Base-by-base conservation (phyloP, 2,797 vertebrate species). In the Threskiornis aethiopicus region DNA sequence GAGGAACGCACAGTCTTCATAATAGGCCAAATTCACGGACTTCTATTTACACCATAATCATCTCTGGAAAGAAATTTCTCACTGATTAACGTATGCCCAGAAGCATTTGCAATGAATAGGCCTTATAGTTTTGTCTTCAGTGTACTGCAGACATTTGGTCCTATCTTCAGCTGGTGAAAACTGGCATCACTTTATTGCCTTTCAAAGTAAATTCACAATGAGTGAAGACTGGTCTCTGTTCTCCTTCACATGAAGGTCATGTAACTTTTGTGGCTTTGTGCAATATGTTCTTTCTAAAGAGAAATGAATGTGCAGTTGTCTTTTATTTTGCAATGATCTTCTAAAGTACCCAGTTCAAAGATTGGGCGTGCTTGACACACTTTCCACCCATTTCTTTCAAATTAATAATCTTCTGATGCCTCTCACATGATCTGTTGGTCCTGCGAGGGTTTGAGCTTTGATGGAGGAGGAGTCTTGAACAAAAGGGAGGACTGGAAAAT, bases 301-400 rank as follows among this genome's bases (percentile, higher is more conserved):
- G 94, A 95, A 96, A 96, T 96, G 94, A 96, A 97, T 93, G 93
- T 84, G 82, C 88, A 88, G 95, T 96, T 97, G 96, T 93, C 69
- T 95, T 96, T 95, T 95, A 91, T 97, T 95, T 96, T 95, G 87
- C 87, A 95, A 91, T 46, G 75, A 73, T 96, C 90, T 94, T 96
- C 95, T 92, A 62, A 97, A 94, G 87, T 64, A 94, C 55, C 46
- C 90, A 92, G 95, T 97, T 97, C 94, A 97, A 96, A 97, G 97
- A 87, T 52, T 87, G 85, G 80, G 69, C 5, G 15, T 92, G 92
- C 64, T 96, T 87, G 82, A 96, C 93, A 94, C 81, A 71, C 84
- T 97, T 97, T 95, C 94, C 90, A 89, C 78, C 75, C 82, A 33
- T 96, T 96, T 93, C 57, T 97, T 95, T 94, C 95, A 83, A 87